phyloP scores from a whole-genome alignment of 2,888 invertebrate species.

The Scelioninae gen. 2 region DNA sequence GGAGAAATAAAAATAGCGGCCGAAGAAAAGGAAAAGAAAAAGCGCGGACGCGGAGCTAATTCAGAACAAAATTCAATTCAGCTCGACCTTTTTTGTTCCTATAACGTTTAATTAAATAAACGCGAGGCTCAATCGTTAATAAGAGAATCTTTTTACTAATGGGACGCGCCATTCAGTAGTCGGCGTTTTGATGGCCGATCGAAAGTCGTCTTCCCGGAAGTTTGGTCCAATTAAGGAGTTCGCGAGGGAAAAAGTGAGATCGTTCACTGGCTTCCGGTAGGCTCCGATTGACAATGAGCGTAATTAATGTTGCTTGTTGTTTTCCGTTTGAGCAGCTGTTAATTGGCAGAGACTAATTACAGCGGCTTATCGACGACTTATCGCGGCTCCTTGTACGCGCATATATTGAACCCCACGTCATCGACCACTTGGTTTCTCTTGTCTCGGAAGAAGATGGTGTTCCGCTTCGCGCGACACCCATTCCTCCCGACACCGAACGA shows the following conservation, averaged over 20 bases:
- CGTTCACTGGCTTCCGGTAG: constrained; percentile 61
- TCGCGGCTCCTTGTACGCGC: constrained; percentile 59
- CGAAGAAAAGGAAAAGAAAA: not conserved
- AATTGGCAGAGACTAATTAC: constrained; percentile 76
- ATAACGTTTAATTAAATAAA: constrained; percentile 47
- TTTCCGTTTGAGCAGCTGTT: constrained; percentile 75
- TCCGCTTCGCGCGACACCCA: constrained; percentile 54
- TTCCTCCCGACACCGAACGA: constrained; percentile 21
- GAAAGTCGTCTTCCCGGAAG: constrained; percentile 59
- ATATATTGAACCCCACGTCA: constrained; percentile 52
- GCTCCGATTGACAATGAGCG: constrained; percentile 56
- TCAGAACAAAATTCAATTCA: constrained; percentile 31
- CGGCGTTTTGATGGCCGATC: constrained; percentile 53
- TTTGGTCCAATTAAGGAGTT: constrained; percentile 57
- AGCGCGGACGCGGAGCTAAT: constrained; percentile 7
- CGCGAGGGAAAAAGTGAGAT: constrained; percentile 56
- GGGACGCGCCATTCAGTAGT: constrained; percentile 47
- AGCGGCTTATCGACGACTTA: constrained; percentile 70
- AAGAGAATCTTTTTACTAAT: constrained; percentile 9
- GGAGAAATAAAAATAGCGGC: no score
- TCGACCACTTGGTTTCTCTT: constrained; percentile 53
- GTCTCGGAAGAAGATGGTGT: constrained; percentile 55
- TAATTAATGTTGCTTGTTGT: constrained; percentile 69
- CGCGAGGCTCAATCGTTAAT: constrained; percentile 45
- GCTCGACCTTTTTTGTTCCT: constrained; percentile 9